A percentile compares a stretch with the other conserved stretches of the same genome.
Conservation (phyloP, 2,797 vertebrate genomes). For the Tapera naevia region DNA sequence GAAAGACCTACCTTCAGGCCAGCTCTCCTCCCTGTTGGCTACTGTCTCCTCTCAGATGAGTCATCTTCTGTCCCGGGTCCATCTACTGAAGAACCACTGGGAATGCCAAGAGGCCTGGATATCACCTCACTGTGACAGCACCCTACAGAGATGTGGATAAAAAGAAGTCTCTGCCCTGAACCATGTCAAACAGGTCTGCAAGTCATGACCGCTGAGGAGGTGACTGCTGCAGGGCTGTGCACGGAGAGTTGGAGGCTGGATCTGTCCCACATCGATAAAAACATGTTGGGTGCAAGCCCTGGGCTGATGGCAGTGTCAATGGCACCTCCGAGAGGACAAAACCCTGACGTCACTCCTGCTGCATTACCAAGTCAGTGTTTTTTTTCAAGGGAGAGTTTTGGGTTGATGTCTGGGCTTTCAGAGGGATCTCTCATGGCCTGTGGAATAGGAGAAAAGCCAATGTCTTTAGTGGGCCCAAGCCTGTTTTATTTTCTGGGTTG, state of each 20-base stretch:
- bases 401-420: not conserved
- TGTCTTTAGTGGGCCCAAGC: not conserved
- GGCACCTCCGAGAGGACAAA: not conserved
- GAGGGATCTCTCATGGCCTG: not conserved
- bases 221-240: not conserved
- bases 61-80: too few species aligned
- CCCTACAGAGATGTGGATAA: not conserved
- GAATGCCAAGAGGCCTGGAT: not conserved
- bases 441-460: not conserved
- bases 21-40: too few species aligned
- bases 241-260: rapidly evolving
- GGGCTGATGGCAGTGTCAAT: rapidly evolving
- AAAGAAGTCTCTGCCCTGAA: not conserved
- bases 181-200: not conserved
- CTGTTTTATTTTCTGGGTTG: not conserved
- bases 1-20: too few species aligned
- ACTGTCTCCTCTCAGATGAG: too few species aligned
- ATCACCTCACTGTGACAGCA: not conserved
- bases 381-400: not conserved
- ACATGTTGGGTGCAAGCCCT: not conserved
- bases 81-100: too few species aligned
- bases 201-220: not conserved
- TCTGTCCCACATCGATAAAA: not conserved
- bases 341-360: not conserved
- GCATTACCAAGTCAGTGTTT: rapidly evolving